A percentile compares a stretch with the other conserved stretches of the same genome.
These are phyloP conservation scores for Chiridota heheva DNA, from an alignment of 35 echinoderm and acorn worm species.

Conservation along the genomic window DNA sequence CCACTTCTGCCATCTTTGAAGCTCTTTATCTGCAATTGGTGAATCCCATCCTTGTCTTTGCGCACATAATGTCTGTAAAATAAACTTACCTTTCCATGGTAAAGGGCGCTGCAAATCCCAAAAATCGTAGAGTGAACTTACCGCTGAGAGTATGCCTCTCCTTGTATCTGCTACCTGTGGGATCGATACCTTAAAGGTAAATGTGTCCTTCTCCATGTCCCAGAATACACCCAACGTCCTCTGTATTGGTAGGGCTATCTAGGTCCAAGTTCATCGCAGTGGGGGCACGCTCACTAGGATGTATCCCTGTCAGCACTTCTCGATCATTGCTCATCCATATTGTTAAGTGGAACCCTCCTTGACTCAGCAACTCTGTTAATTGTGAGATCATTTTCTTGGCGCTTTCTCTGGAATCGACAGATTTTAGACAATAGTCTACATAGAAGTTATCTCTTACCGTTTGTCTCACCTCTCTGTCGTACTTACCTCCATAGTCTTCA, in stretches of 20 bases:
- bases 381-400: not conserved
- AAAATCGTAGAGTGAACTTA: constrained; percentile 32
- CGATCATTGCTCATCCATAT: constrained; percentile 30
- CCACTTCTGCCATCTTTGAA: constrained; percentile 22
- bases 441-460: constrained; percentile 34
- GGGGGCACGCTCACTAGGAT: not conserved
- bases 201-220: not conserved
- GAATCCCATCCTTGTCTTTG: constrained; percentile 15
- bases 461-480: not conserved
- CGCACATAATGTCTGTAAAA: constrained; percentile 9
- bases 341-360: constrained; percentile 25
- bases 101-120: constrained; percentile 20
- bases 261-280: not conserved
- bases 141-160: constrained; percentile 26
- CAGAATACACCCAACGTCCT: constrained; percentile 23
- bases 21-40: not conserved
- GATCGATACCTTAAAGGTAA: constrained; percentile 14
- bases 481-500: constrained; percentile 7
- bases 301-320: not conserved
- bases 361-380: not conserved
- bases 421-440: constrained; percentile 46
- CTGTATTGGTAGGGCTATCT: constrained; percentile 27
- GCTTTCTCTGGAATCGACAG: constrained; percentile 1
- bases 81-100: not conserved
- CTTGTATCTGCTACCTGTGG: not conserved